These are phyloP conservation scores for Drosophila mayaguana DNA, from an alignment of 2,888 invertebrate genomes.

Conservation along the genomic window DNA sequence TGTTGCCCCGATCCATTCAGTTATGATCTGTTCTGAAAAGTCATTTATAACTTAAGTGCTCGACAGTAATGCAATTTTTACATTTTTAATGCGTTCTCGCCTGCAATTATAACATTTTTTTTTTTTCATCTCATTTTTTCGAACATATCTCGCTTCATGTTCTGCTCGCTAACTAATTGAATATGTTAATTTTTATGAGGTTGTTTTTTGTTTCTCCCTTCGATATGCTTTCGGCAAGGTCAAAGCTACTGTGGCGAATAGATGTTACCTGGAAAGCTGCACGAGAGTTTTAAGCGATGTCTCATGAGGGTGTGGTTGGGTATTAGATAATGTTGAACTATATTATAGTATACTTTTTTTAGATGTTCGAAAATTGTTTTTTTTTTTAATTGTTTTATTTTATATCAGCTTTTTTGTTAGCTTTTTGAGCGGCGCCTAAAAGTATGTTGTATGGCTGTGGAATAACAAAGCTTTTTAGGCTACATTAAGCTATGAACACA, in stretches of 20 bases:
- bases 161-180: conserved; percentile 61
- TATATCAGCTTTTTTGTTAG: no score
- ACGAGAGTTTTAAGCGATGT: background rate
- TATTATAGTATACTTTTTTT: background rate
- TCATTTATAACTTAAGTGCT: conserved; percentile 52
- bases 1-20: conserved; percentile 52
- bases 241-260: conserved; percentile 25
- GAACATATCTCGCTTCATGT: conserved; percentile 62
- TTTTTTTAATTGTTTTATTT: background rate
- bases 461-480: fast-evolving
- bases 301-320: background rate
- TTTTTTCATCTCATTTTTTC: conserved; percentile 12
- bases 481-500: background rate
- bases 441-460: conserved; percentile 2
- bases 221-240: conserved; percentile 25
- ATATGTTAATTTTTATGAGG: conserved; percentile 61
- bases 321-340: background rate
- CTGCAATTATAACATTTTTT: conserved; percentile 53
- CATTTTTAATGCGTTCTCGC: conserved; percentile 55
- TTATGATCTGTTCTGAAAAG: conserved; percentile 47
- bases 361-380: background rate
- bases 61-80: conserved; percentile 49
- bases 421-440: conserved; percentile 7
- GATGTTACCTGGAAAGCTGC: conserved; percentile 5
- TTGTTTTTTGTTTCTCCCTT: conserved; percentile 20